phyloP scores from a whole-genome alignment of 2,888 invertebrate genomes.

The Sicus ferrugineus region DNA sequence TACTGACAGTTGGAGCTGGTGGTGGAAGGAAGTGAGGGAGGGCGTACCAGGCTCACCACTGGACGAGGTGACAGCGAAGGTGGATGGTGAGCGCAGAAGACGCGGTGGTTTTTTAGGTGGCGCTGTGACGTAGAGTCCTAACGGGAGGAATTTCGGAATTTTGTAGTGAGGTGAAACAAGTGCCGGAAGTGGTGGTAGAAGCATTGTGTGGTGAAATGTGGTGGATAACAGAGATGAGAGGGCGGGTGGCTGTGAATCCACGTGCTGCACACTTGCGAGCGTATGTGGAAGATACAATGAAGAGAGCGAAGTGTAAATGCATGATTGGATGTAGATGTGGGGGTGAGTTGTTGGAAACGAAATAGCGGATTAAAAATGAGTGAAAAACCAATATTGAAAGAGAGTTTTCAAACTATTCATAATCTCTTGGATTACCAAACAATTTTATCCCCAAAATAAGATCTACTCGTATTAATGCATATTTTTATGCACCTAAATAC shows the following conservation, averaged over 20 bases:
- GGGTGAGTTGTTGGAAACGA: neutral
- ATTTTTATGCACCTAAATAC: neutral
- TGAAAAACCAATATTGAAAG: neutral
- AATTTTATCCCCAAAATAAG: no score
- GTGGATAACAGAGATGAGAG: neutral
- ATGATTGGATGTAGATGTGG: no score
- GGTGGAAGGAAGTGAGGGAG: conserved; percentile 23
- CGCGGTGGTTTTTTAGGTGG: conserved; percentile 11
- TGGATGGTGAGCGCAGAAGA: conserved; percentile 19
- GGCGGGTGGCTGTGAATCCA: neutral
- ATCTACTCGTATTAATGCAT: no score
- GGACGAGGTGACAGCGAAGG: conserved; percentile 10
- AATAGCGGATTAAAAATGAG: neutral
- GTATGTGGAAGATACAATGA: neutral
- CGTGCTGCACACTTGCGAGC: neutral
- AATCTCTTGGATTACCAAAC: no score
- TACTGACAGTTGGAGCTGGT: conserved; percentile 32
- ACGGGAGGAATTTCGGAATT: conserved; percentile 27
- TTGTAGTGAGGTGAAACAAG: conserved; percentile 8
- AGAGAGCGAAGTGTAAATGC: neutral
- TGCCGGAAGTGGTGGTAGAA: neutral
- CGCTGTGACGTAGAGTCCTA: conserved; percentile 24
- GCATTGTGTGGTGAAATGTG: neutral
- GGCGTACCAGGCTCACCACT: neutral
- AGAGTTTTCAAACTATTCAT: no score